phyloP scores from a whole-genome alignment of 2,113 vertebrate species.

The Lampris incognitus region DNA sequence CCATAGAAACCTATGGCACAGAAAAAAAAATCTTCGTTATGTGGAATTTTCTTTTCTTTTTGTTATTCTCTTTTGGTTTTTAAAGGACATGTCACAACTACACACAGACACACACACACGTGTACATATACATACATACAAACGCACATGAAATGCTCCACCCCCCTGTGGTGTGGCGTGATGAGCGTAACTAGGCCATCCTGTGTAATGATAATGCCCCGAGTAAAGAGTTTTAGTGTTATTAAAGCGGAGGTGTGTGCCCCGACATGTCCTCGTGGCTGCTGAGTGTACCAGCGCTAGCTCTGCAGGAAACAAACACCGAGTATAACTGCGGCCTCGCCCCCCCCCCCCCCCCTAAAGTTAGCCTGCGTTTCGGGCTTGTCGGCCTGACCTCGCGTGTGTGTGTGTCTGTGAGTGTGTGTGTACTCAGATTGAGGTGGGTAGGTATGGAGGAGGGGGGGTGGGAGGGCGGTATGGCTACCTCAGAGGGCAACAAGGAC shows the following conservation, averaged over 20 bases:
- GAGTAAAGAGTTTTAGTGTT: conserved; percentile 27
- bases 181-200: conserved; percentile 44
- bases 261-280: conserved; percentile 54
- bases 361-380: conserved; percentile 47
- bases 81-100: conserved; percentile 39
- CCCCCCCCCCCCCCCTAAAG: conserved; percentile 46
- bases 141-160: conserved; percentile 16
- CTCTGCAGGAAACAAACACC: conserved; percentile 34
- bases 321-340: conserved; percentile 46
- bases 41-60: conserved; percentile 22
- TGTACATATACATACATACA: not conserved
- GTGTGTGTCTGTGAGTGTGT: conserved; percentile 3
- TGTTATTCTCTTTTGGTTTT: conserved; percentile 36
- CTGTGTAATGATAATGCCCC: conserved; percentile 49
- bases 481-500: conserved; percentile 66
- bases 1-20: conserved; percentile 38
- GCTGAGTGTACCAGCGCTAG: conserved; percentile 45
- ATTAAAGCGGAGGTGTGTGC: conserved; percentile 48
- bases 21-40: conserved; percentile 41
- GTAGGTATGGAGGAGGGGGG: conserved; percentile 43
- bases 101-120: conserved; percentile 4
- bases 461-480: conserved; percentile 50
- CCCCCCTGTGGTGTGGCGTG: conserved; percentile 31
- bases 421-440: conserved; percentile 5
- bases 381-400: conserved; percentile 2